Conservation (phyloP, 2,888 invertebrate species). For the Agrypnus murinus region DNA sequence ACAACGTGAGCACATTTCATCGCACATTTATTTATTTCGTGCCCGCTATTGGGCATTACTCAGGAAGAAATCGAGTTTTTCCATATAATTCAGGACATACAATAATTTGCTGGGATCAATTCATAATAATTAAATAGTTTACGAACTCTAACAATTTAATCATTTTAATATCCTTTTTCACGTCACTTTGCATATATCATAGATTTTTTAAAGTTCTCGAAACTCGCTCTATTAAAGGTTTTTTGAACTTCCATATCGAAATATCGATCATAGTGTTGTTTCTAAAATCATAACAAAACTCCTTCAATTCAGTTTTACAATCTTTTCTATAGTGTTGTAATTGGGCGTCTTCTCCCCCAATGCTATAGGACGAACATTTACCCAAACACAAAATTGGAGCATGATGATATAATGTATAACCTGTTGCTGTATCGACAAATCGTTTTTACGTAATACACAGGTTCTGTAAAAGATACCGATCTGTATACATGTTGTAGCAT, state of each 20-base stretch:
- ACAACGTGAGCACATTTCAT: no score
- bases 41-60: no score
- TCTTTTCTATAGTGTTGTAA: constrained; percentile 96
- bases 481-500: constrained; percentile 96
- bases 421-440: constrained; percentile 93
- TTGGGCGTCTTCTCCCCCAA: constrained; percentile 88
- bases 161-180: no score
- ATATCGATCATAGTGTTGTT: constrained; percentile 89
- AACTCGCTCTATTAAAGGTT: constrained; percentile 81
- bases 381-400: constrained; percentile 92
- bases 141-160: no score
- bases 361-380: constrained; percentile 86
- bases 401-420: constrained; percentile 93
- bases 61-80: no score
- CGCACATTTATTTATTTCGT: no score
- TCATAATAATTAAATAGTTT: no score
- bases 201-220: constrained; percentile 81
- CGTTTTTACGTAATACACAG: no score
- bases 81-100: no score
- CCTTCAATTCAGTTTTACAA: constrained; percentile 91
- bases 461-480: constrained; percentile 94
- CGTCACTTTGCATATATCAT: constrained; percentile 73
- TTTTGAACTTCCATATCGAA: constrained; percentile 91
- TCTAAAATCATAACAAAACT: constrained; percentile 87
- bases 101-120: no score